Conservation (phyloP, 2,797 vertebrate species). For the Glyptemys insculpta region DNA sequence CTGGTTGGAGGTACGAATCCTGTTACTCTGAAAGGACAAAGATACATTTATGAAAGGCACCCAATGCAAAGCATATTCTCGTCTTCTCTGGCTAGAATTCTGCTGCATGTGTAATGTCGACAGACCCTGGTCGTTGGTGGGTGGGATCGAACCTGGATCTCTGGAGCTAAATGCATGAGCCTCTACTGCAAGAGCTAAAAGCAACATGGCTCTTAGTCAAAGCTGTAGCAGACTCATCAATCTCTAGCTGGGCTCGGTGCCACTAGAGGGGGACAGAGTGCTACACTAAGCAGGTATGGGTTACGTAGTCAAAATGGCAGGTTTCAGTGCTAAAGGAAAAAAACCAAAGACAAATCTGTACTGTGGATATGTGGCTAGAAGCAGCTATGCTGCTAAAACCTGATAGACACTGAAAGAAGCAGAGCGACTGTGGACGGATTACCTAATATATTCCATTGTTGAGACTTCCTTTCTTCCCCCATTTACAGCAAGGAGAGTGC, state of each 20-base stretch:
- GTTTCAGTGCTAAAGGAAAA: background rate
- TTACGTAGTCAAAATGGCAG: background rate
- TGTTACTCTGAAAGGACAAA: conserved; percentile 26
- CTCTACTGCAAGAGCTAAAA: too few species aligned
- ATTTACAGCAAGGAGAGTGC: background rate
- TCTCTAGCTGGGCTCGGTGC: too few species aligned
- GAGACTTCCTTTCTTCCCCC: background rate
- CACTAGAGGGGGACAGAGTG: too few species aligned
- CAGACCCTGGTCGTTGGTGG: too few species aligned
- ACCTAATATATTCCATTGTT: background rate
- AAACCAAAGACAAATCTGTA: background rate
- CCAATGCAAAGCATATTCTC: background rate
- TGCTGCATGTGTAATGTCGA: background rate
- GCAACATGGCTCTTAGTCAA: too few species aligned
- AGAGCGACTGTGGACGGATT: background rate
- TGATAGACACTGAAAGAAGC: background rate
- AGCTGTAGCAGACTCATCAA: too few species aligned
- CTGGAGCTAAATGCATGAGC: too few species aligned
- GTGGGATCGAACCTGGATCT: too few species aligned
- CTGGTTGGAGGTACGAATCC: conserved; percentile 40
- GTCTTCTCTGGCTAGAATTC: background rate
- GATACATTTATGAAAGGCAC: conserved; percentile 11
- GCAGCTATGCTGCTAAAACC: background rate
- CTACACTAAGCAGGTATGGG: too few species aligned
- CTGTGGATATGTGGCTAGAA: background rate